Percentiles rank a stretch among this genome's conserved stretches.
Evolutionary conservation across 2,797 vertebrate species (phyloP).

Genomic region (Eutrigla gurnardus): DNA sequence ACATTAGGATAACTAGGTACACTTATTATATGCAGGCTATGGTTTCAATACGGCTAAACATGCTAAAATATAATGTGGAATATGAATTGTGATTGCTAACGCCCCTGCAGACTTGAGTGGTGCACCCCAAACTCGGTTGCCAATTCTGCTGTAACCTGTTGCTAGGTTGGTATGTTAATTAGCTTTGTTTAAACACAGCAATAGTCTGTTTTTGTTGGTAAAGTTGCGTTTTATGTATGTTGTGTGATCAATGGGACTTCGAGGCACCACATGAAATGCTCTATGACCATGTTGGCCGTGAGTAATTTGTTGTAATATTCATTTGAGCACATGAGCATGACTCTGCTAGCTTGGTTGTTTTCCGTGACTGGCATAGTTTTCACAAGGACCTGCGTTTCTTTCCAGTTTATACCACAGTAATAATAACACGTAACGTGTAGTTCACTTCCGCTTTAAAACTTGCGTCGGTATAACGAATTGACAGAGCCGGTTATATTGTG

Average conservation of each 20-base stretch:
- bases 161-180: background rate
- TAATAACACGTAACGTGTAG: too few species aligned
- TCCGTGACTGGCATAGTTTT: background rate
- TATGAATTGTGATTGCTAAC: too few species aligned
- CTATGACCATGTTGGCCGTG: background rate
- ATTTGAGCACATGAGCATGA: background rate
- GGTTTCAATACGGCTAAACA: too few species aligned
- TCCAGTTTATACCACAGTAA: background rate
- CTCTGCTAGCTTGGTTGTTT: background rate
- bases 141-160: background rate
- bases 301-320: background rate
- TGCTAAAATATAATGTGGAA: too few species aligned
- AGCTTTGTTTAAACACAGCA: background rate
- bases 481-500: conserved; percentile 39
- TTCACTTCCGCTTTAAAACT: background rate
- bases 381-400: background rate
- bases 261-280: background rate
- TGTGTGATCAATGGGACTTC: background rate
- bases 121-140: background rate
- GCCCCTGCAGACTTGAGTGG: background rate
- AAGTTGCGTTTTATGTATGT: background rate
- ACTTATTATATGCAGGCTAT: too few species aligned
- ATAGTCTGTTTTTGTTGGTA: background rate
- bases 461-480: too few species aligned
- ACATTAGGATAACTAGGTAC: too few species aligned